phyloP scores from a whole-genome alignment of 2,888 invertebrate species.

The Euplexia lucipara region DNA sequence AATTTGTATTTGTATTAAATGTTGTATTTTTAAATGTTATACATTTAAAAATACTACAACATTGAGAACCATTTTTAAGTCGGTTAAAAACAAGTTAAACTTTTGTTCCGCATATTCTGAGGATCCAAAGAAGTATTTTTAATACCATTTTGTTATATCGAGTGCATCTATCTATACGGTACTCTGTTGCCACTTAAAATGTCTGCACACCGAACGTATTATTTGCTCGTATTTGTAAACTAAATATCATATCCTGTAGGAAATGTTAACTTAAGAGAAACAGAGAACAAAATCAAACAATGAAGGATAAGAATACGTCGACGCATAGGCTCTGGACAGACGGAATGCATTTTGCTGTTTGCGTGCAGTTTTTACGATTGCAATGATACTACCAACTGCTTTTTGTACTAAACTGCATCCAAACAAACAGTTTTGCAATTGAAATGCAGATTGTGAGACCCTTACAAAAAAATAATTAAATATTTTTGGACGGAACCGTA shows the following conservation, averaged over 20 bases:
- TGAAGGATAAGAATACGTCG: conserved; percentile 3
- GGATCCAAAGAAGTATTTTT: neutral
- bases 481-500: neutral
- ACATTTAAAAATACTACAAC: too few relatives aligned
- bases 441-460: too few relatives aligned
- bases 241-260: conserved; percentile 47
- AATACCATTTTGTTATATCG: conserved; percentile 13
- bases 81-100: too few relatives aligned
- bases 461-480: too few relatives aligned
- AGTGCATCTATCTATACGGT: conserved; percentile 4
- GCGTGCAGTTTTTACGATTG: too few relatives aligned
- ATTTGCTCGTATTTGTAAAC: conserved; percentile 44
- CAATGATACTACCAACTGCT: too few relatives aligned
- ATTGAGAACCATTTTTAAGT: too few relatives aligned
- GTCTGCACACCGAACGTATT: conserved; percentile 47
- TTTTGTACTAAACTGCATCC: too few relatives aligned
- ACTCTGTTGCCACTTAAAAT: conserved; percentile 46
- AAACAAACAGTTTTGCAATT: too few relatives aligned
- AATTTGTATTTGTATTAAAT: too few relatives aligned
- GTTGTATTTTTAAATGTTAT: neutral
- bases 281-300: conserved; percentile 5
- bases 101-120: neutral
- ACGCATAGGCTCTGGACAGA: too few relatives aligned
- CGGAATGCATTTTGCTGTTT: too few relatives aligned
- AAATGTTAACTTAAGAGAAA: conserved; percentile 16